phyloP scores from a whole-genome alignment of 2,888 invertebrate genomes.

The Schrankia costaestrigalis region DNA sequence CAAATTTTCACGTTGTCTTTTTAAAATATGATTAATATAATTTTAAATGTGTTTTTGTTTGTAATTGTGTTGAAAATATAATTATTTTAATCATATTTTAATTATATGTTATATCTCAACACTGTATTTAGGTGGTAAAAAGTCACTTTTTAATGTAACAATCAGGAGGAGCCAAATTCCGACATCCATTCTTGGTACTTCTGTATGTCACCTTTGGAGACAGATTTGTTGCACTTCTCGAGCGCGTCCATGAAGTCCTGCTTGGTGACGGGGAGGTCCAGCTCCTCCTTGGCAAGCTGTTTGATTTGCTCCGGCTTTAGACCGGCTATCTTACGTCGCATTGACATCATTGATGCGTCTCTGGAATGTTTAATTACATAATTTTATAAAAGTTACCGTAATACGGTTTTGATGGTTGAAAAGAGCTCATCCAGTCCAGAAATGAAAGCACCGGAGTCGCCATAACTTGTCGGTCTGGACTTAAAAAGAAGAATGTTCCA shows the following conservation, averaged over 20 bases:
- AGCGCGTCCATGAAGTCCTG: slow-evolving; percentile 97
- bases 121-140: neutral
- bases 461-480: no score
- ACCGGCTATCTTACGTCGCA: slow-evolving; percentile 96
- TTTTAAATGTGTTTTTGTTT: no score
- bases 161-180: slow-evolving; percentile 96
- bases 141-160: slow-evolving; percentile 33
- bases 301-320: slow-evolving; percentile 96
- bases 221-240: slow-evolving; percentile 96
- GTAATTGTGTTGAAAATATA: no score
- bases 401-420: neutral
- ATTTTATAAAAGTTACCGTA: neutral
- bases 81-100: no score
- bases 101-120: neutral
- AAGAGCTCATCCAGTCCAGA: neutral
- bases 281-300: slow-evolving; percentile 95
- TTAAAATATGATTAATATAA: slow-evolving; percentile 31
- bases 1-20: slow-evolving; percentile 39
- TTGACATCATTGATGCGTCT: slow-evolving; percentile 99
- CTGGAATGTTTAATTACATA: slow-evolving; percentile 66
- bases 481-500: no score
- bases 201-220: slow-evolving; percentile 95
- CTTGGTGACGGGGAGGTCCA: slow-evolving; percentile 95
- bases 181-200: slow-evolving; percentile 99
- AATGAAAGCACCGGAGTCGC: no score